Evolutionary conservation across 2,113 vertebrate species (phyloP).

Genomic region (Crotalus helleri): DNA sequence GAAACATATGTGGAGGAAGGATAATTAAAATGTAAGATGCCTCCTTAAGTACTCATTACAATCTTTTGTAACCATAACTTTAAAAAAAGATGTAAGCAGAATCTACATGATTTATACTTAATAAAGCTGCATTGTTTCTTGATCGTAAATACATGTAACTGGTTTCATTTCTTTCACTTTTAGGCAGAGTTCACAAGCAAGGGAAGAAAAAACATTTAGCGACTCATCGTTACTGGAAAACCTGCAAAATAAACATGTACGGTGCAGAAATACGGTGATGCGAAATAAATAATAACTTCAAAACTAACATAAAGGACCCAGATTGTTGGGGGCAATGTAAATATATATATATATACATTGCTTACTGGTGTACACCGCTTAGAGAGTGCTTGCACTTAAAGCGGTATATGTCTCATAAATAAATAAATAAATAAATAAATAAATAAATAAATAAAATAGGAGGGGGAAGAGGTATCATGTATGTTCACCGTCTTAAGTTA

Average conservation of each 20-base stretch:
- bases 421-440: no score
- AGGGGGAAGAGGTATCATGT: not conserved
- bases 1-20: not conserved
- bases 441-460: not conserved
- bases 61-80: not conserved
- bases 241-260: slow-evolving; percentile 96
- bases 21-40: not conserved
- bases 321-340: no score
- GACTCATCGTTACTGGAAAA: slow-evolving; percentile 93
- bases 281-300: slow-evolving; percentile 1
- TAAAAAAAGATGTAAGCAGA: not conserved
- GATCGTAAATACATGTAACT: not conserved
- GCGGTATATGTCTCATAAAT: no score
- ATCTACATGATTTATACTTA: not conserved
- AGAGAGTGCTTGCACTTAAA: no score
- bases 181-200: slow-evolving; percentile 83
- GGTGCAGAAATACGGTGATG: slow-evolving; percentile 38
- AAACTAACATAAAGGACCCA: not conserved
- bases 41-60: not conserved
- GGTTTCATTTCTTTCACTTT: slow-evolving; percentile 3
- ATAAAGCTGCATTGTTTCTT: not conserved
- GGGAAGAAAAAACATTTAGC: slow-evolving; percentile 86
- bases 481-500: not conserved
- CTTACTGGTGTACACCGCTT: no score
- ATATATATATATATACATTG: no score